A percentile compares a stretch with the other conserved stretches of the same genome.
These are phyloP conservation scores for Gandaritis pyraliata DNA, from an alignment of 2,888 invertebrate genomes.

Conservation along the genomic window DNA sequence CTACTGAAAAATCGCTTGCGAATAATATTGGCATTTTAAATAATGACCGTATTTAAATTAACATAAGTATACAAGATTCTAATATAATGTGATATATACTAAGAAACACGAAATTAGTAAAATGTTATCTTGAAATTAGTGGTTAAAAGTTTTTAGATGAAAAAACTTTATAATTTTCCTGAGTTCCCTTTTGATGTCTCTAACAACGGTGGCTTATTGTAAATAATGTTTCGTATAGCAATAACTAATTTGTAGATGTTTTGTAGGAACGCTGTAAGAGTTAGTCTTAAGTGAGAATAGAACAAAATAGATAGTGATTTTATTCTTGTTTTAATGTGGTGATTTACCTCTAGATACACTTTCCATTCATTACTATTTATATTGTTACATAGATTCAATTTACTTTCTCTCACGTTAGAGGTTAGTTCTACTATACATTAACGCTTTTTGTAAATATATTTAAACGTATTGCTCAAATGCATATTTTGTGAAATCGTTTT, in stretches of 20 bases:
- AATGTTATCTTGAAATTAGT: constrained; percentile 56
- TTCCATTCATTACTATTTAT: constrained; percentile 32
- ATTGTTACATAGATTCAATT: constrained; percentile 35
- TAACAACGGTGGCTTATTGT: constrained; percentile 61
- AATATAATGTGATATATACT: constrained; percentile 80
- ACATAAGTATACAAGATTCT: constrained; percentile 75
- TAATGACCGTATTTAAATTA: constrained; percentile 31
- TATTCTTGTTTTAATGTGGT: constrained; percentile 24
- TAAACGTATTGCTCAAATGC: constrained; percentile 83
- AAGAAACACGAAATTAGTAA: constrained; percentile 62
- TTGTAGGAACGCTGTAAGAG: constrained; percentile 50
- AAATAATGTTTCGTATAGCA: constrained; percentile 69
- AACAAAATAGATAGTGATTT: constrained; percentile 27
- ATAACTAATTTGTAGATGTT: constrained; percentile 66
- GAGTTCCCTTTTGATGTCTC: constrained; percentile 69
- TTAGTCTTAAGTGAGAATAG: constrained; percentile 42
- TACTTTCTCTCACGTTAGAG: constrained; percentile 38
- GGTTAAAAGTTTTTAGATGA: constrained; percentile 41
- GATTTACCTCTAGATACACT: constrained; percentile 29
- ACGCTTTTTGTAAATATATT: constrained; percentile 78
- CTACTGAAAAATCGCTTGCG: constrained; percentile 6
- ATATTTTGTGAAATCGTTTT: constrained; percentile 83
- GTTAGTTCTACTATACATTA: constrained; percentile 53
- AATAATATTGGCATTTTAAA: constrained; percentile 18
- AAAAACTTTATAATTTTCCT: constrained; percentile 54